phyloP scores from a whole-genome alignment of 2,113 vertebrate genomes.

The Pipa parva region DNA sequence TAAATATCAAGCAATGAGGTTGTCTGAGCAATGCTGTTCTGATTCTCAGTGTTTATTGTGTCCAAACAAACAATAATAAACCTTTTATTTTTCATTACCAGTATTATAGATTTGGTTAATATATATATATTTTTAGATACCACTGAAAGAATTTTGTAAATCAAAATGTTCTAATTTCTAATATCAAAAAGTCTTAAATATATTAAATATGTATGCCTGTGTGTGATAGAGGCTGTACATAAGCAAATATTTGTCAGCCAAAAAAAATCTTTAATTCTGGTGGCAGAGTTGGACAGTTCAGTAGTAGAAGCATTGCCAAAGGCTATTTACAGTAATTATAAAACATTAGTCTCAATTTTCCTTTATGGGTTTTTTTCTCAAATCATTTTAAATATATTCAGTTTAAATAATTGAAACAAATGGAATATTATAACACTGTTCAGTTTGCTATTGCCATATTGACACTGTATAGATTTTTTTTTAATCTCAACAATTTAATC shows the following conservation, averaged over 20 bases:
- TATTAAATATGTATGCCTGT: too few relatives aligned
- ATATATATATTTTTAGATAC: too few relatives aligned
- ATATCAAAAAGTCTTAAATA: not conserved
- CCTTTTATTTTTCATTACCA: too few relatives aligned
- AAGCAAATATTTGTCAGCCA: slow-evolving; percentile 9
- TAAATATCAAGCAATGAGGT: too few relatives aligned
- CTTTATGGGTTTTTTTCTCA: slow-evolving; percentile 23
- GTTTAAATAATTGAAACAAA: slow-evolving; percentile 32
- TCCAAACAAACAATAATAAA: too few relatives aligned
- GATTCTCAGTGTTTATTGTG: too few relatives aligned
- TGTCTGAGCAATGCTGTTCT: too few relatives aligned
- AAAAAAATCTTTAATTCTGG: not conserved
- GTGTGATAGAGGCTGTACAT: slow-evolving; percentile 1
- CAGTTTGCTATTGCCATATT: not conserved
- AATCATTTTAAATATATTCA: slow-evolving; percentile 44
- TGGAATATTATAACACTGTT: slow-evolving; percentile 21
- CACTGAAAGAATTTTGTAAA: too few relatives aligned
- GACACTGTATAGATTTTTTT: not conserved
- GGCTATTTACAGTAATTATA: slow-evolving; percentile 33
- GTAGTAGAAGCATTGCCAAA: not conserved
- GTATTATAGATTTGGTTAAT: too few relatives aligned
- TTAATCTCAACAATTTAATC: not conserved
- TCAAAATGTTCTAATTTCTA: too few relatives aligned
- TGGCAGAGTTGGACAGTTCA: not conserved
- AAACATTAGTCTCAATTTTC: slow-evolving; percentile 39